Evolutionary conservation across 2,113 vertebrate species (phyloP).

Genomic region (Sorex fumeus): DNA sequence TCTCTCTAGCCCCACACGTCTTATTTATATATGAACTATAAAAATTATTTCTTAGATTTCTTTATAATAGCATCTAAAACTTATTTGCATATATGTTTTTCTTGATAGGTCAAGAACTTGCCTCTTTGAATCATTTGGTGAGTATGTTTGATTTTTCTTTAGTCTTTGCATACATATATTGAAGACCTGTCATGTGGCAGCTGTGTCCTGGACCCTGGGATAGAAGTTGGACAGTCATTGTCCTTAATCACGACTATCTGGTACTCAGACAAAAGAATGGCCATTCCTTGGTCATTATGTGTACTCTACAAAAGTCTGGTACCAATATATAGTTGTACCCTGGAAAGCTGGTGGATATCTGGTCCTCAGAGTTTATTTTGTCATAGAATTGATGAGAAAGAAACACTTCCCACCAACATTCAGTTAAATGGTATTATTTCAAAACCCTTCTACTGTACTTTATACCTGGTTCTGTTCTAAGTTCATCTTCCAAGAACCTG

Average conservation of each 20-base stretch:
- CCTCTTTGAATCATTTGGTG: constrained; percentile 95
- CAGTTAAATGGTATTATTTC: neutral
- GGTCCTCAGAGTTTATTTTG: neutral
- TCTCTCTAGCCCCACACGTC: no score
- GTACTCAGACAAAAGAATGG: neutral
- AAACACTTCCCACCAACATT: neutral
- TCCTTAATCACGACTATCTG: neutral
- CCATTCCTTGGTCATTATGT: neutral
- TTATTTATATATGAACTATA: constrained; percentile 45
- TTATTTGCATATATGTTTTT: constrained; percentile 41
- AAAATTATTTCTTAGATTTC: constrained; percentile 1
- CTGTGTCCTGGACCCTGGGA: constrained; percentile 23
- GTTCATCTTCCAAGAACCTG: neutral
- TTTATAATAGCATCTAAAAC: constrained; percentile 52
- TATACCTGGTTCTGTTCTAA: neutral
- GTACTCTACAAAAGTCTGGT: neutral
- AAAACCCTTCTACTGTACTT: neutral
- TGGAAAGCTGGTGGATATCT: neutral
- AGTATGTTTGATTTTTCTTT: constrained; percentile 78
- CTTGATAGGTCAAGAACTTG: constrained; percentile 94
- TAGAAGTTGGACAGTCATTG: neutral
- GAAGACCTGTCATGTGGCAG: neutral
- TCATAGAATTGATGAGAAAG: neutral
- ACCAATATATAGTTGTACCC: neutral
- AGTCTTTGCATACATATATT: neutral